phyloP scores from a whole-genome alignment of 1,140 invertebrate genomes.

The Dermatophagoides farinae region DNA sequence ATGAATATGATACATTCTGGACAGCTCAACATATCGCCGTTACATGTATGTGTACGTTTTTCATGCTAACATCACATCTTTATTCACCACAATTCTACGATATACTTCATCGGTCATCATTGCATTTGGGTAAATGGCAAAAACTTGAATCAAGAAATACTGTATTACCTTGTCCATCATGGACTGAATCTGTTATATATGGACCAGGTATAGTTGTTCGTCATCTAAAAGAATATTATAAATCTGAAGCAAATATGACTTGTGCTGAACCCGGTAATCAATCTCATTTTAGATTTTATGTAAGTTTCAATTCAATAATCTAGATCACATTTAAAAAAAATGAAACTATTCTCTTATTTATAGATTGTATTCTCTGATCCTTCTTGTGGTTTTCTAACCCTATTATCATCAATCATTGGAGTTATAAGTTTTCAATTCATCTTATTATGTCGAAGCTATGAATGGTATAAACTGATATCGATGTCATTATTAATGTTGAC shows the following conservation, averaged over 20 bases:
- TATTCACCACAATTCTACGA: conserved; percentile 60
- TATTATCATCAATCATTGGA: conserved; percentile 47
- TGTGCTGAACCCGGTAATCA: conserved; percentile 59
- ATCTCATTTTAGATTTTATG: conserved; percentile 59
- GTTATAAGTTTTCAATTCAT: conserved; percentile 54
- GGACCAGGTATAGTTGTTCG: conserved; percentile 43
- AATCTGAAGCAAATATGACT: conserved; percentile 50
- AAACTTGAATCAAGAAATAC: conserved; percentile 41
- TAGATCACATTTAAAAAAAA: not conserved
- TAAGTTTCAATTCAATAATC: conserved; percentile 42
- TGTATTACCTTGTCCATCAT: conserved; percentile 37
- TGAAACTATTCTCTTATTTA: not conserved
- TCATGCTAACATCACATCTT: conserved; percentile 54
- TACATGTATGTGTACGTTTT: conserved; percentile 59
- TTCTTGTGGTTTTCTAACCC: conserved; percentile 46
- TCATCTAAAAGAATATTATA: conserved; percentile 53
- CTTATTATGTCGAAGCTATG: conserved; percentile 47
- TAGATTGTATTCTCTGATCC: conserved; percentile 72
- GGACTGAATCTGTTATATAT: conserved; percentile 12
- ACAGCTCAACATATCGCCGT: conserved; percentile 57
- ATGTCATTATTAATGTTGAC: conserved; percentile 60
- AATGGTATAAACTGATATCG: conserved; percentile 79
- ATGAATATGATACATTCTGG: conserved; percentile 67
- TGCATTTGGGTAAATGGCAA: conserved; percentile 70
- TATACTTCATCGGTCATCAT: conserved; percentile 59